A percentile compares a stretch with the other conserved stretches of the same genome.
These are phyloP conservation scores for Taeniopygia guttata DNA, from an alignment of 2,797 vertebrate species.

Conservation along the genomic window DNA sequence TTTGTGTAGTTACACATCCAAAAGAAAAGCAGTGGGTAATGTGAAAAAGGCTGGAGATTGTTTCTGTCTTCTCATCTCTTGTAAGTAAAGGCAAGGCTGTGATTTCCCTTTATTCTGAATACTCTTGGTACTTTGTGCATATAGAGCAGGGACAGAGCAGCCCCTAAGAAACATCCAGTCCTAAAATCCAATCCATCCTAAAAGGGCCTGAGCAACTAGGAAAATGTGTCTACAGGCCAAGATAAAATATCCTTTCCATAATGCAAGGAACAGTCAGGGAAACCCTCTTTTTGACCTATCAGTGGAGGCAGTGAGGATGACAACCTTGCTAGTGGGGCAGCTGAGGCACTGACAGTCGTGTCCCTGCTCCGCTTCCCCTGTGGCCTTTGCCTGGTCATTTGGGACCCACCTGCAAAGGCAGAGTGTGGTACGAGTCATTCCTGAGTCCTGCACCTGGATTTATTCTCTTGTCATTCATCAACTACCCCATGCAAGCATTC, in stretches of 20 bases:
- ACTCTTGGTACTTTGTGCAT: background rate
- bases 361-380: too few relatives aligned
- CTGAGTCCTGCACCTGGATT: background rate
- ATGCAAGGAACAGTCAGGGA: background rate
- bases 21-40: background rate
- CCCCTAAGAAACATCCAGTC: rapidly evolving
- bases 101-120: background rate
- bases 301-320: too few relatives aligned
- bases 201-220: background rate
- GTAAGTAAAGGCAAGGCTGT: background rate
- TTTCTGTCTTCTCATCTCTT: background rate
- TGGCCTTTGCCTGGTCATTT: too few relatives aligned
- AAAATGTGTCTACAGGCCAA: background rate
- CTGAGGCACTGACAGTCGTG: background rate
- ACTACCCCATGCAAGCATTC: background rate
- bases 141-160: background rate
- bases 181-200: too few relatives aligned
- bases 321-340: background rate
- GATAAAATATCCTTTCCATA: background rate
- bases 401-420: too few relatives aligned
- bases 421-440: background rate
- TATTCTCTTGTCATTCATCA: background rate
- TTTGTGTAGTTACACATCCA: background rate
- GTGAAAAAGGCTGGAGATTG: background rate
- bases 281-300: background rate